Evolutionary conservation across 2,113 vertebrate genomes (phyloP).

Genomic region (Pionites leucogaster): DNA sequence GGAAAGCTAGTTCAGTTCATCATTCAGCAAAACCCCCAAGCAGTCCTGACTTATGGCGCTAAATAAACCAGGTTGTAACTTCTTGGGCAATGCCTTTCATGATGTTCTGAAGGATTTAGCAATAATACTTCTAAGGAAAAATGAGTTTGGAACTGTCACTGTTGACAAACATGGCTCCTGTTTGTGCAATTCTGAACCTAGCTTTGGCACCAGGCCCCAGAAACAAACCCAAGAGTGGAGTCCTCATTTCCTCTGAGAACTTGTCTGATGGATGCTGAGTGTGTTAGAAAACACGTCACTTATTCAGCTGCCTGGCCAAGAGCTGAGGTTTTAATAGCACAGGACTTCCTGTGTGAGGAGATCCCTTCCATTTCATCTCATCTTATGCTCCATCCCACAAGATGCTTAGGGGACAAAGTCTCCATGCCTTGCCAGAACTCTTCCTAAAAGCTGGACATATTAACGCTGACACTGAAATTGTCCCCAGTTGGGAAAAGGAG

Average conservation of each 20-base stretch:
- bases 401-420: background rate
- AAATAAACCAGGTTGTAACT: background rate
- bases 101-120: background rate
- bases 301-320: background rate
- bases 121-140: background rate
- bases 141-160: background rate
- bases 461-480: background rate
- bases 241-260: background rate
- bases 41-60: background rate
- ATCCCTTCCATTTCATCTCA: background rate
- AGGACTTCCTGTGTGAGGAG: background rate
- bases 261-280: background rate
- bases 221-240: background rate
- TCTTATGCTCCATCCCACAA: background rate
- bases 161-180: background rate
- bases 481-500: background rate
- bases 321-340: background rate
- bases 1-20: background rate
- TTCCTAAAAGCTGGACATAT: accelerated
- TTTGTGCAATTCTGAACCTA: background rate
- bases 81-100: background rate
- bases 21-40: background rate
- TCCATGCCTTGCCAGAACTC: background rate
- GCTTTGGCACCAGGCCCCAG: background rate
- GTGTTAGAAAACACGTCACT: background rate